Conservation (phyloP, 2,797 vertebrate species). For the Microchirus variegatus region DNA sequence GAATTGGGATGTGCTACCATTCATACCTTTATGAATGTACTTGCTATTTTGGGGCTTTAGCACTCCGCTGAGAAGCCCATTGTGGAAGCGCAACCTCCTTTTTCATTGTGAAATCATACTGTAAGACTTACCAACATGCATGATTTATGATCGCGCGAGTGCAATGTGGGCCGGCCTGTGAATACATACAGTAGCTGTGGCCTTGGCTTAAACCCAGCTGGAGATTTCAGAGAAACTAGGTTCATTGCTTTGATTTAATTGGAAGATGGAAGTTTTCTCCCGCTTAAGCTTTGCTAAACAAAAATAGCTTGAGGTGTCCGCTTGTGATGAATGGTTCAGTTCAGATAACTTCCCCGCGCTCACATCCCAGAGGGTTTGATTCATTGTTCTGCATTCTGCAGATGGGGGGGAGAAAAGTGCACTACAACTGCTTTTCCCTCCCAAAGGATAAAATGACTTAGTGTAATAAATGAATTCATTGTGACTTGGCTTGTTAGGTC, state of each 20-base stretch:
- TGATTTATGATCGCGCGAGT: conserved; percentile 19
- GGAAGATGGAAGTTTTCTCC: conserved; percentile 18
- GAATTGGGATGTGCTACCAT: not conserved
- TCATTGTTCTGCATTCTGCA: conserved; percentile 17
- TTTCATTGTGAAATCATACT: conserved; percentile 1
- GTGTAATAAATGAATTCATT: not conserved
- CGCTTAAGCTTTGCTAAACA: conserved; percentile 18
- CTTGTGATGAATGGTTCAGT: conserved; percentile 20
- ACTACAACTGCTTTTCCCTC: not conserved
- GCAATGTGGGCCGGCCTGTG: conserved; percentile 4
- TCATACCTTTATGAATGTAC: not conserved
- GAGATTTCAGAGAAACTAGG: conserved; percentile 9
- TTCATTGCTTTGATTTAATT: conserved; percentile 19
- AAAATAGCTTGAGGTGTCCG: conserved; percentile 22
- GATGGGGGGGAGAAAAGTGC: not conserved
- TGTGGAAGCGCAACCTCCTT: not conserved
- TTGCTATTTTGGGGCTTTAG: not conserved
- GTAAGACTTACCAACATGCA: conserved; percentile 17
- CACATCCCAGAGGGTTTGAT: conserved; percentile 29
- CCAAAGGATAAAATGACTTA: conserved; percentile 1
- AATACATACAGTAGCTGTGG: conserved; percentile 1
- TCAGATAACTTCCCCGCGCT: conserved; percentile 13
- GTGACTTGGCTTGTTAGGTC: conserved; percentile 5
- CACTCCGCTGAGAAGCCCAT: not conserved
- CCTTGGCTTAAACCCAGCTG: conserved; percentile 6